These are phyloP conservation scores for Helogale parvula DNA, from an alignment of 2,113 vertebrate species.

Conservation along the genomic window DNA sequence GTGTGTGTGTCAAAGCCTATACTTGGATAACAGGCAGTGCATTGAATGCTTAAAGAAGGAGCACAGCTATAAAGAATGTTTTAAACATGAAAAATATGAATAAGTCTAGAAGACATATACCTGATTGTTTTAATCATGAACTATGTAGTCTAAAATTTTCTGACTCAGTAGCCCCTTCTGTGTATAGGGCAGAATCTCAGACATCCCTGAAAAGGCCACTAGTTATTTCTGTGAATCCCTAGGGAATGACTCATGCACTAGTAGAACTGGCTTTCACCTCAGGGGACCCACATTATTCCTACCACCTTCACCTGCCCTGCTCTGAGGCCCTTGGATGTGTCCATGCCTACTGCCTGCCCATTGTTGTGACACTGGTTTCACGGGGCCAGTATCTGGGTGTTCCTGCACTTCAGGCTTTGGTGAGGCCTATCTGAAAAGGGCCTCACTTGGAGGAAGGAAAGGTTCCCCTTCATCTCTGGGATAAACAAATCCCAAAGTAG, in stretches of 20 bases:
- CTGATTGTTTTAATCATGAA: not conserved
- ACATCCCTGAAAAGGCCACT: not conserved
- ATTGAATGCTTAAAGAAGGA: not conserved
- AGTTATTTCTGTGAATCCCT: not conserved
- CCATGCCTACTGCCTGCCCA: not conserved
- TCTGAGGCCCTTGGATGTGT: not conserved
- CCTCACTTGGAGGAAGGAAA: too few relatives aligned
- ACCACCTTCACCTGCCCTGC: not conserved
- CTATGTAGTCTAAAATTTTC: not conserved
- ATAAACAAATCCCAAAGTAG: not conserved
- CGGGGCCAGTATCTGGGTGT: not conserved
- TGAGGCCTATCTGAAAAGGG: not conserved
- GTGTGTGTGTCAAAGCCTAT: not conserved
- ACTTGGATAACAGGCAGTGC: not conserved
- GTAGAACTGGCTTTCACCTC: not conserved
- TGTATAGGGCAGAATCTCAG: not conserved
- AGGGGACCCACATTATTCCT: not conserved
- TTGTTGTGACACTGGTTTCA: not conserved
- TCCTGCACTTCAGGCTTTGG: not conserved
- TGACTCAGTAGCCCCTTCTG: not conserved
- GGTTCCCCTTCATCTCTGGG: not conserved
- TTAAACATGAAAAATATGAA: constrained; percentile 18
- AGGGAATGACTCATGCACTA: not conserved
- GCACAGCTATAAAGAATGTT: not conserved
- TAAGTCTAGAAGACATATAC: not conserved